Evolutionary conservation across 2,888 invertebrate species (phyloP).

Genomic region (Bibio marci): DNA sequence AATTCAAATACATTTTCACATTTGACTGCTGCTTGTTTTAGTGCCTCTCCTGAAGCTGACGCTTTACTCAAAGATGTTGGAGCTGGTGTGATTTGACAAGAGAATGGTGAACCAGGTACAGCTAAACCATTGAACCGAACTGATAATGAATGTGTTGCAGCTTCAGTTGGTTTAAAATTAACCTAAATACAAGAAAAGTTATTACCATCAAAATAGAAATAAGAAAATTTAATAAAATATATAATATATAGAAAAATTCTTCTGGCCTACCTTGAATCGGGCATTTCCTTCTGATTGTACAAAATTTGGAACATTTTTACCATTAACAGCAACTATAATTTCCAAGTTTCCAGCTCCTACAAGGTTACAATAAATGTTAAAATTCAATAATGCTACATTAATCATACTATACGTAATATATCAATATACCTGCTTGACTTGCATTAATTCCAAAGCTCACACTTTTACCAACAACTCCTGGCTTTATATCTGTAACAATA

Average conservation of each 20-base stretch:
- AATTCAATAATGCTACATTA: conserved; percentile 4
- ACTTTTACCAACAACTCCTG: conserved; percentile 79
- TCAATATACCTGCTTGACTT: conserved; percentile 42
- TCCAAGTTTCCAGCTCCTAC: conserved; percentile 82
- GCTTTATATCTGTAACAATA: conserved; percentile 84
- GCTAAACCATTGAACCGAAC: conserved; percentile 67
- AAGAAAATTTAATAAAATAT: background rate
- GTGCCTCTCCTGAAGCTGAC: conserved; percentile 27
- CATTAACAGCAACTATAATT: conserved; percentile 92
- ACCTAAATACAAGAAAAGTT: conserved; percentile 31
- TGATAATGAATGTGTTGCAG: conserved; percentile 78
- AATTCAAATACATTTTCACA: conserved; percentile 38
- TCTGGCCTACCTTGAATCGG: conserved; percentile 71
- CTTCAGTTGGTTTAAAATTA: conserved; percentile 91
- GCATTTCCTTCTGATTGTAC: conserved; percentile 96
- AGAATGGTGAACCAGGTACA: conserved; percentile 85
- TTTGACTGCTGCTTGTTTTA: conserved; percentile 28
- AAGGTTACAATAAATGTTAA: conserved; percentile 27
- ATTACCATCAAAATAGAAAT: conserved; percentile 8
- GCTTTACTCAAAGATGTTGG: conserved; percentile 39
- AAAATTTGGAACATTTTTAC: conserved; percentile 94
- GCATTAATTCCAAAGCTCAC: conserved; percentile 86
- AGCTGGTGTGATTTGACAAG: conserved; percentile 55
- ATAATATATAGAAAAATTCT: too few relatives aligned
- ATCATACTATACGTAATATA: background rate